Conservation (phyloP, 2,797 vertebrate genomes). For the Heteromormyrus szaboi region DNA sequence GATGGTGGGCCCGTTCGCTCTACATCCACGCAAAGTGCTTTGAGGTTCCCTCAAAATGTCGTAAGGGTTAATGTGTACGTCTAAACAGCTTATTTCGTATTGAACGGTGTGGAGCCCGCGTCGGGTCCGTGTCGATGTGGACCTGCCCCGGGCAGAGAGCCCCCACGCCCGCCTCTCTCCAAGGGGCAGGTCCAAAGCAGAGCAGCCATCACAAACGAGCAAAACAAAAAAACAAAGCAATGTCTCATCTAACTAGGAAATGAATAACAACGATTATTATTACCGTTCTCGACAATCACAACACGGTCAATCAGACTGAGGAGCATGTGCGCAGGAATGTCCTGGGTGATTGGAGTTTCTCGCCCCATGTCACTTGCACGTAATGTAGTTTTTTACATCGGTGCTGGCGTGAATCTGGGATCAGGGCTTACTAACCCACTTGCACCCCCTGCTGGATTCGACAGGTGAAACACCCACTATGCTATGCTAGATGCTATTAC, state of each 20-base stretch:
- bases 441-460: constrained; percentile 1
- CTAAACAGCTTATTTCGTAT: constrained; percentile 63
- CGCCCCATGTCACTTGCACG: background rate
- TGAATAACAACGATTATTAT: constrained; percentile 45
- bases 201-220: constrained; percentile 46
- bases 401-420: background rate
- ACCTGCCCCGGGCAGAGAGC: constrained; percentile 45
- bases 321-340: background rate
- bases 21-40: constrained; percentile 37
- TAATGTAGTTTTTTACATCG: background rate
- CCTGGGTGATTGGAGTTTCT: background rate
- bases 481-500: background rate
- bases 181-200: constrained; percentile 34
- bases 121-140: constrained; percentile 58
- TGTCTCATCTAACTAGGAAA: constrained; percentile 62
- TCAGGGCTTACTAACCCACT: background rate
- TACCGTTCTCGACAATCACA: constrained; percentile 13
- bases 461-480: background rate
- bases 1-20: background rate
- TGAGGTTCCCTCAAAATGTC: constrained; percentile 51
- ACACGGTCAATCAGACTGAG: background rate
- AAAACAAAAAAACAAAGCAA: constrained; percentile 59
- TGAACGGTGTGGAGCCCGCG: constrained; percentile 54
- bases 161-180: constrained; percentile 34
- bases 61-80: constrained; percentile 62